These are phyloP conservation scores for Ammodytes dubius DNA, from an alignment of 2,113 vertebrate genomes.

Conservation along the genomic window DNA sequence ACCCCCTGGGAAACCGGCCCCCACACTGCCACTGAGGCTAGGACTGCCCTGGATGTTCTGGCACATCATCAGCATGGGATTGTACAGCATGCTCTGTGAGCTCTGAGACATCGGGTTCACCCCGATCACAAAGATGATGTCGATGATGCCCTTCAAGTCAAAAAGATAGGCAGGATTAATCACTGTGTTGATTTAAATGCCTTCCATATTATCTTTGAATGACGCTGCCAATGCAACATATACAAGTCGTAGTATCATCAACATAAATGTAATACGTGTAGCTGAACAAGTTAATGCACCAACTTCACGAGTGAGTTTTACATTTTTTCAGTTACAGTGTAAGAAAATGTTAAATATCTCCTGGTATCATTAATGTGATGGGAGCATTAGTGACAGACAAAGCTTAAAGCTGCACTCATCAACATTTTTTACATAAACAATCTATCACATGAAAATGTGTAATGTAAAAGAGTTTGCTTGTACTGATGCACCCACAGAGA, in stretches of 20 bases:
- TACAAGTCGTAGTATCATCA: background rate
- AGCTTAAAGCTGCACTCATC: background rate
- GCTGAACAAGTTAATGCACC: background rate
- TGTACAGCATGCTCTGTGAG: constrained; percentile 87
- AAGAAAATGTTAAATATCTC: too few species aligned
- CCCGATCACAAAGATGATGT: constrained; percentile 90
- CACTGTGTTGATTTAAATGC: background rate
- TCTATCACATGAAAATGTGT: background rate
- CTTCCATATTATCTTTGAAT: background rate
- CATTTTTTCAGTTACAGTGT: background rate
- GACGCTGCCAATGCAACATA: background rate
- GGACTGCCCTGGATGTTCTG: constrained; percentile 83
- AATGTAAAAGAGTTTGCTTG: background rate
- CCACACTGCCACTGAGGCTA: constrained; percentile 75
- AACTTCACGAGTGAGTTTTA: background rate
- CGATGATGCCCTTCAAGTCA: constrained; percentile 84
- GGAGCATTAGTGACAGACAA: background rate
- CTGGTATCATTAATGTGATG: too few species aligned
- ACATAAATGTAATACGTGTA: background rate
- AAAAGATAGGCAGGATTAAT: background rate
- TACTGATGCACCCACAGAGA: background rate
- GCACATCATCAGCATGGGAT: constrained; percentile 88
- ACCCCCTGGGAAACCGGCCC: constrained; percentile 69
- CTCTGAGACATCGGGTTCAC: constrained; percentile 91
- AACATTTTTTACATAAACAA: background rate